Evolutionary conservation across 2,888 invertebrate species (phyloP), one percentile per base, ranked within the genome.

Genomic region (Uropetala carovei): DNA sequence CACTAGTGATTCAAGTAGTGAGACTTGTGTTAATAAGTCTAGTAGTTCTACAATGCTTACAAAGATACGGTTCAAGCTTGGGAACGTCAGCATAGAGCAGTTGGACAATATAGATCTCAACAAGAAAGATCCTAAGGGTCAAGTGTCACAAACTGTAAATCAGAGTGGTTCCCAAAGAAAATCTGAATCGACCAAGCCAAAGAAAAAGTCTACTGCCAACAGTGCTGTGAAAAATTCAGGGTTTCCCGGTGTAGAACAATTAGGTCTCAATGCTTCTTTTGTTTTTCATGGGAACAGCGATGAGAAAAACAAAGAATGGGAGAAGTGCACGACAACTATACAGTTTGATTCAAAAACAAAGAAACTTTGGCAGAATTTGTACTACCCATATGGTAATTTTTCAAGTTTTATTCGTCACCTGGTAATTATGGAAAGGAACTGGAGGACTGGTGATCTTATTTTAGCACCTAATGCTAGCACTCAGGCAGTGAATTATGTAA

Each of bases 301-400:
- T 97, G 43, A 93, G 93, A 91, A 93, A 94, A 96, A 97, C 0
- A 98, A 98, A 94, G 98, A 98, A 0, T 98, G 98, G 98, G 98
- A 98, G 93, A 97, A 97, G 93, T 97, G 98, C 93, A 96, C 96
- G 93, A 96, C 97, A 0, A 96, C 97, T 94, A 97, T 98, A 92
- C 98, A 98, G 94, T 98, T 98, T 93, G 98, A 98, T 94, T 96
- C 96, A 18, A 97, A 98, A n/a, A 98, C 98, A 0, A 97, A 97
- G 92, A 96, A 96, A 10, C 95, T 98, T 4, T 98, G 98, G 98
- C 97, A 97, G 93, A 97, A 98, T 93, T 94, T 98, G 75, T 98
- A 98, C 94, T 97, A 98, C 94, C 98, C 98, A 0, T 98, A 98
- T 94, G 98, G 98, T 5, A 98, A 98, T 94, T 98, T 98, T 94